These are phyloP conservation scores for Microplitis mediator DNA, from an alignment of 1,140 invertebrate genomes.

Conservation along the genomic window DNA sequence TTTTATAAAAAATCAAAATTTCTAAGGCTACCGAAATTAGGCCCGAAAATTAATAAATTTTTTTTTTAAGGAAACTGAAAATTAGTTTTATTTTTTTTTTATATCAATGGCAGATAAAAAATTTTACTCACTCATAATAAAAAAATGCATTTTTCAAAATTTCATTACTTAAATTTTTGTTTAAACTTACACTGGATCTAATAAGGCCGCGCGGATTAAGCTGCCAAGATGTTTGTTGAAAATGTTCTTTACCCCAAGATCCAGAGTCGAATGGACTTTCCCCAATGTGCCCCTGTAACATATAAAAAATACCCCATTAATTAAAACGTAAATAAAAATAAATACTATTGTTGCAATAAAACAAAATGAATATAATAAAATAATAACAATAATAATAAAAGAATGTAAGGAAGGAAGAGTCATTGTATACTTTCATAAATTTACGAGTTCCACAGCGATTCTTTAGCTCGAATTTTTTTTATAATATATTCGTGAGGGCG, in stretches of 20 bases:
- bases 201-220: constrained; percentile 56
- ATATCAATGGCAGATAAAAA: too few species aligned
- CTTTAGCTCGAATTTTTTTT: constrained; percentile 39
- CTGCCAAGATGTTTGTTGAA: constrained; percentile 60
- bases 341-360: not conserved
- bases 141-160: not conserved
- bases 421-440: constrained; percentile 22
- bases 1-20: too few species aligned
- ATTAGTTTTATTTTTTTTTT: too few species aligned
- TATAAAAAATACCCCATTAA: not conserved
- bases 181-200: constrained; percentile 55
- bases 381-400: not conserved
- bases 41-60: too few species aligned
- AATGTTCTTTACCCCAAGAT: constrained; percentile 61
- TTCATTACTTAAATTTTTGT: not conserved
- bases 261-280: constrained; percentile 61
- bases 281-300: constrained; percentile 59
- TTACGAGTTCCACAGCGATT: constrained; percentile 25
- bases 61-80: not conserved
- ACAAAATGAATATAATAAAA: not conserved
- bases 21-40: too few species aligned
- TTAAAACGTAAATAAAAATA: not conserved
- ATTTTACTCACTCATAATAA: not conserved
- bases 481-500: constrained; percentile 45
- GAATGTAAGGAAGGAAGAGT: constrained; percentile 1